These are phyloP conservation scores for Seira sanloemensis DNA, from an alignment of 2,888 invertebrate species.

Conservation along the genomic window DNA sequence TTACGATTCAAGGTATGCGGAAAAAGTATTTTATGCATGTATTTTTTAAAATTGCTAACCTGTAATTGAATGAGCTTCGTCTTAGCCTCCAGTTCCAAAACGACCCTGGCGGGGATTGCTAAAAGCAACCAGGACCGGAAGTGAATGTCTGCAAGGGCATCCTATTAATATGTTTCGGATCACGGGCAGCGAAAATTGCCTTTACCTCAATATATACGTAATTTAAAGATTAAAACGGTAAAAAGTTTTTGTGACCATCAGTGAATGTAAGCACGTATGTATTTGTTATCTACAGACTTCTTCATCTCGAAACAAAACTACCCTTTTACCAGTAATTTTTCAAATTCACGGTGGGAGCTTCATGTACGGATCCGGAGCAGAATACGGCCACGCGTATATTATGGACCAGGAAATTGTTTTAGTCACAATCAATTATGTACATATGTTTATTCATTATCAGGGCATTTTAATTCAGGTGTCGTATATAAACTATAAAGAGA, in stretches of 20 bases:
- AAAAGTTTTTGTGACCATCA: not conserved
- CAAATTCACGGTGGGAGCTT: constrained; percentile 65
- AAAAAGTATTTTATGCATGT: not conserved
- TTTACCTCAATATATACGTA: constrained; percentile 56
- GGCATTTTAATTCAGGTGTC: too few species aligned
- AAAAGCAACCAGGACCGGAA: constrained; percentile 48
- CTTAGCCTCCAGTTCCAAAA: constrained; percentile 57
- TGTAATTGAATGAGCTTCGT: not conserved
- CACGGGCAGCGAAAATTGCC: constrained; percentile 55
- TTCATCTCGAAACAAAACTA: constrained; percentile 9
- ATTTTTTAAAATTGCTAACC: constrained; percentile 10
- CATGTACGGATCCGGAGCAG: constrained; percentile 56
- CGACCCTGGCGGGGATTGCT: constrained; percentile 62
- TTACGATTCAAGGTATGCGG: constrained; percentile 50
- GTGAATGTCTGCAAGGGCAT: constrained; percentile 64
- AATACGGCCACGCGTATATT: constrained; percentile 61
- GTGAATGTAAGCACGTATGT: not conserved
- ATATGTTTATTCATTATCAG: too few species aligned
- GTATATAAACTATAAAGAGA: too few species aligned
- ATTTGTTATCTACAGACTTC: constrained; percentile 26
- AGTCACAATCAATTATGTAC: constrained; percentile 66
- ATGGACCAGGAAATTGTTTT: constrained; percentile 61
- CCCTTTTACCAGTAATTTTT: constrained; percentile 38
- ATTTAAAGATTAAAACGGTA: not conserved
- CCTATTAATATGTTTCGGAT: constrained; percentile 34